phyloP scores from a whole-genome alignment of 1,140 invertebrate genomes.

The Lasaia peninsularis region DNA sequence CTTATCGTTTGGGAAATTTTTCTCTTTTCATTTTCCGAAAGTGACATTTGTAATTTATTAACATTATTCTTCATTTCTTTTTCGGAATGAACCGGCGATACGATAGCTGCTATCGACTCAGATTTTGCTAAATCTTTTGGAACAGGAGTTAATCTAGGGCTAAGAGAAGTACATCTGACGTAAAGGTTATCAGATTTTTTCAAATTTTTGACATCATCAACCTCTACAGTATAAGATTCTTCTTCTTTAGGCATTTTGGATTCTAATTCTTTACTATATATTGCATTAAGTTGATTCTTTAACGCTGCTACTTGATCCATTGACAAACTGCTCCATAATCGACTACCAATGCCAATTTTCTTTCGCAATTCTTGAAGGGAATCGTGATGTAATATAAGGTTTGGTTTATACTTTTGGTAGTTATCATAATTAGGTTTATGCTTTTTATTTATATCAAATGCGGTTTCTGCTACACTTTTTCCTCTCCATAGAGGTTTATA shows the following conservation, averaged over 20 bases:
- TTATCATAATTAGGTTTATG: slow-evolving; percentile 40
- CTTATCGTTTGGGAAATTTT: slow-evolving; percentile 84
- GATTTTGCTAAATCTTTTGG: slow-evolving; percentile 67
- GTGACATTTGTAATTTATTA: slow-evolving; percentile 69
- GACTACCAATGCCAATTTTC: slow-evolving; percentile 82
- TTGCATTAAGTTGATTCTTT: slow-evolving; percentile 89
- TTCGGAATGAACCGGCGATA: slow-evolving; percentile 55
- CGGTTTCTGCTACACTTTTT: slow-evolving; percentile 87
- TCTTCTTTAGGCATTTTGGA: slow-evolving; percentile 56
- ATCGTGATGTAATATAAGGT: slow-evolving; percentile 37
- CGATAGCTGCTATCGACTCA: slow-evolving; percentile 78
- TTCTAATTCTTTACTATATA: slow-evolving; percentile 83
- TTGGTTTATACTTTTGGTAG: slow-evolving; percentile 34
- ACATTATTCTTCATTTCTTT: slow-evolving; percentile 74
- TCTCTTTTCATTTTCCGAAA: slow-evolving; percentile 85
- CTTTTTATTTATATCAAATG: slow-evolving; percentile 81
- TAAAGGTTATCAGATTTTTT: slow-evolving; percentile 76
- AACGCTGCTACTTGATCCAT: slow-evolving; percentile 90
- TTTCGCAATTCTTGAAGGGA: slow-evolving; percentile 58
- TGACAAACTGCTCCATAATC: slow-evolving; percentile 89
- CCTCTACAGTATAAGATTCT: slow-evolving; percentile 74
- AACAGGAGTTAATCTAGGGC: slow-evolving; percentile 35
- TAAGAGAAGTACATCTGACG: slow-evolving; percentile 83
- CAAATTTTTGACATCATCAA: slow-evolving; percentile 73
- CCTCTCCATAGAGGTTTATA: slow-evolving; percentile 91